Base-by-base conservation (phyloP, 2,797 vertebrate species). In the Astyanax mexicanus region DNA sequence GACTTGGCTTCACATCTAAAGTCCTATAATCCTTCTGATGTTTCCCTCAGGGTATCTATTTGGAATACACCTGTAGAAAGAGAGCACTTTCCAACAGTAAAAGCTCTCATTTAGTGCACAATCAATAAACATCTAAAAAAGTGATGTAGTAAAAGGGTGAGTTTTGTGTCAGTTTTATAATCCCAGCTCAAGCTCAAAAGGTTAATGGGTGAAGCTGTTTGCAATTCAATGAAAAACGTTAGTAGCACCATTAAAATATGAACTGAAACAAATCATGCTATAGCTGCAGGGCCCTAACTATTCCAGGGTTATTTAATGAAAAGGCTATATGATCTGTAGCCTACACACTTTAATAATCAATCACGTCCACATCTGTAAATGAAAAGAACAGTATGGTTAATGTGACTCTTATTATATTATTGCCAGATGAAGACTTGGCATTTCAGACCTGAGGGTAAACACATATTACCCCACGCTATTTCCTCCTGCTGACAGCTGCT, bases 381-480 rank as follows among this genome's bases (percentile, higher is more conserved):
- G 6, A 15, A 61, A 66, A 65, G 47, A 45, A 71, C 17, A 51
- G 37, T 27, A 54, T 2, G 23, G 32, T 47, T 12, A n/a, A 25
- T 21, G 2, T 58, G 17, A 17, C 15, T 74, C 17, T 66, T 35
- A 35, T 25, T 57, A 17, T n/a, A 13, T 27, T 15, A 73, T 55
- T 25, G 11, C 29, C n/a, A 51, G 74, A 62, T 38, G 62, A 52
- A 7, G n/a, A 47, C 69, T 58, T 66, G 78, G 32, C 54, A 77
- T 68, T 67, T 70, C 32, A 70, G 7, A 38, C 38, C 49, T 67
- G 40, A 61, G 32, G 32, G 40, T 40, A 74, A 77, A 71, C 67
- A 77, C 42, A 5, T 67, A 64, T 32, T 12, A 7, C 57, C 35
- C 74, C 52, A 52, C 52, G 42, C 40, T 32, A 67, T 65, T 57